Conservation (phyloP, 2,797 vertebrate species). For the Muraenolepis orangiensis region DNA sequence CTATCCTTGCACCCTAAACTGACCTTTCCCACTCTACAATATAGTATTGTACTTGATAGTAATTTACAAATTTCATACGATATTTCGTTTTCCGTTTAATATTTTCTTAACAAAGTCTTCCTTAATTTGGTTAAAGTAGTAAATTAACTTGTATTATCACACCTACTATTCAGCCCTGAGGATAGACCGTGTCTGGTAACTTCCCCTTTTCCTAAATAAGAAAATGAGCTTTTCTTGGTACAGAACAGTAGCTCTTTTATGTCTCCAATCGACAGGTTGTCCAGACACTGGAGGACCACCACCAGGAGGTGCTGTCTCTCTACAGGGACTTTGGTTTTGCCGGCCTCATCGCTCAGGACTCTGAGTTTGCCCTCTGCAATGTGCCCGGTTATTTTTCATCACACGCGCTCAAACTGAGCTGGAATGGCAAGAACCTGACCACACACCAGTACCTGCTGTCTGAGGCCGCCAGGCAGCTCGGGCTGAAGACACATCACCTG, state of each 20-base stretch:
- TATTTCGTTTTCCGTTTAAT: neutral
- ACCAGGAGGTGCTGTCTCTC: slow-evolving; percentile 91
- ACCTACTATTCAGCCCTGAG: neutral
- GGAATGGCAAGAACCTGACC: slow-evolving; percentile 93
- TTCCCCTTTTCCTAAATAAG: neutral
- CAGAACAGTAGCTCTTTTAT: slow-evolving; percentile 3
- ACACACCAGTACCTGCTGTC: slow-evolving; percentile 92
- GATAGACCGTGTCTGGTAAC: neutral
- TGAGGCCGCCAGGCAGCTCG: slow-evolving; percentile 87
- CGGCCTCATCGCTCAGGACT: slow-evolving; percentile 90
- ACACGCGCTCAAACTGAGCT: slow-evolving; percentile 90
- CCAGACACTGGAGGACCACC: slow-evolving; percentile 91
- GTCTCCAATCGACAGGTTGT: slow-evolving; percentile 75
- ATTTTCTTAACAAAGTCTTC: neutral
- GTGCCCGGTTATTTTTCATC: slow-evolving; percentile 90
- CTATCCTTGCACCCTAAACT: neutral
- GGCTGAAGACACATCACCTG: slow-evolving; percentile 86
- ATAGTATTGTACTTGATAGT: no score
- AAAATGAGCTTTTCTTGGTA: neutral
- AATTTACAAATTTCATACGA: neutral
- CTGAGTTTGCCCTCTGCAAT: slow-evolving; percentile 90
- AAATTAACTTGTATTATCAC: neutral
- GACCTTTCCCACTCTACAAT: neutral
- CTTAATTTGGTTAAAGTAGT: neutral
- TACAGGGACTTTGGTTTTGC: slow-evolving; percentile 89